phyloP scores from a whole-genome alignment of 92 coral and sea anemone genomes.

The Porites lobata region DNA sequence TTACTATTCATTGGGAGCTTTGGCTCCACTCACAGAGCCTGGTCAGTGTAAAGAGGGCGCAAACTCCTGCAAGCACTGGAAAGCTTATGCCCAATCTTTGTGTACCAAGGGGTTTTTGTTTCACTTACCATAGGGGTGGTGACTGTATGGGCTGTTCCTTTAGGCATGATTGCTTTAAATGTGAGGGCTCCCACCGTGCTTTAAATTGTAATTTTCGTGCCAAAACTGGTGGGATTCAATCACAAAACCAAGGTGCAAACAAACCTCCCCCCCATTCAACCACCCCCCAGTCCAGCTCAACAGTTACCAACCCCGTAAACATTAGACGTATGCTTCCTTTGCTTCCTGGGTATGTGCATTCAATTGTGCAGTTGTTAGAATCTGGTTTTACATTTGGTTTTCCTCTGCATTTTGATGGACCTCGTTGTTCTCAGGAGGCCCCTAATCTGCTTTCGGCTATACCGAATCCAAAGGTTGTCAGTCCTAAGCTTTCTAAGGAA shows the following conservation, averaged over 20 bases:
- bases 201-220: slow-evolving; percentile 35
- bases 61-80: neutral
- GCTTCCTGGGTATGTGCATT: too few relatives aligned
- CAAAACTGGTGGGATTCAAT: neutral
- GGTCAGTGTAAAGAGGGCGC: slow-evolving; percentile 6
- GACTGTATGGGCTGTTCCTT: slow-evolving; percentile 57
- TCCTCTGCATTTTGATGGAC: too few relatives aligned
- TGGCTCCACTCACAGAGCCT: slow-evolving; percentile 26
- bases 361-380: too few relatives aligned
- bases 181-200: slow-evolving; percentile 58
- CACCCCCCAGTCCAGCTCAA: slow-evolving; percentile 10
- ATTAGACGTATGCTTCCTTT: too few relatives aligned
- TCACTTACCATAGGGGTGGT: neutral
- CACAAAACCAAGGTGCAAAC: slow-evolving; percentile 4
- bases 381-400: too few relatives aligned
- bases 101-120: slow-evolving; percentile 10
- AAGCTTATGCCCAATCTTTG: slow-evolving; percentile 4
- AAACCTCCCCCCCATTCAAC: slow-evolving; percentile 13
- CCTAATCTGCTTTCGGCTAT: neutral
- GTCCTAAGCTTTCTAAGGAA: slow-evolving; percentile 42
- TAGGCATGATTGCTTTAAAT: slow-evolving; percentile 63
- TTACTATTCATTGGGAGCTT: too few relatives aligned
- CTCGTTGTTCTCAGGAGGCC: too few relatives aligned
- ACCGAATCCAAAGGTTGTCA: slow-evolving; percentile 33
- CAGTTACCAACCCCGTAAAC: slow-evolving; percentile 29